These are phyloP conservation scores for Hycleus cichorii DNA, from an alignment of 1,140 invertebrate species.

Conservation along the genomic window DNA sequence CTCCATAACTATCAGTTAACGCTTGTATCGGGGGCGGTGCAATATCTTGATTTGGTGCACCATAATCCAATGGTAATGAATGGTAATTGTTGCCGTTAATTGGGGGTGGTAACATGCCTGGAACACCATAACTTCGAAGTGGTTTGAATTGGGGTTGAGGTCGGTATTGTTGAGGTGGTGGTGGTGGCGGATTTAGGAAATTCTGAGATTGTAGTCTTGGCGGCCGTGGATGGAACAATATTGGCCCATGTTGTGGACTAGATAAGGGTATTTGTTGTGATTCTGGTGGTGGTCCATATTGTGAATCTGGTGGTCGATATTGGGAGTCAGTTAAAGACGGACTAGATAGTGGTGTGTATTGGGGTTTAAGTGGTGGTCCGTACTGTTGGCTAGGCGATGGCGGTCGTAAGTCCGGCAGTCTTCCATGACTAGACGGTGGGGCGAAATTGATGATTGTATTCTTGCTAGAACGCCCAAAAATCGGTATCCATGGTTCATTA, in stretches of 20 bases:
- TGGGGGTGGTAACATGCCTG: conserved; percentile 1
- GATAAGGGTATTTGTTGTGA: conserved; percentile 12
- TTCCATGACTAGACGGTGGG: conserved; percentile 22
- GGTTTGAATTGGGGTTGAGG: no score
- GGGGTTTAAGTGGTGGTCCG: conserved; percentile 1
- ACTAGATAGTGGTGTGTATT: neutral
- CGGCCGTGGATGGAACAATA: no score
- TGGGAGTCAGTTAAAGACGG: conserved; percentile 2
- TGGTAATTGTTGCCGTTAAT: neutral
- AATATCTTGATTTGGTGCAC: no score
- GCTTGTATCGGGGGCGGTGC: conserved; percentile 10
- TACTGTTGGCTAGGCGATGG: conserved; percentile 13
- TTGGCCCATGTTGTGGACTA: no score
- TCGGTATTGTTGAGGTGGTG: neutral
- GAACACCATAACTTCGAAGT: no score
- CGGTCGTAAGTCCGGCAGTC: neutral
- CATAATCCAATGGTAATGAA: neutral
- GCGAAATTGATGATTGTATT: conserved; percentile 26
- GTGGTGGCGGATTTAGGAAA: conserved; percentile 1
- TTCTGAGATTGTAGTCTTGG: neutral
- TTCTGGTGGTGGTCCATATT: conserved; percentile 18
- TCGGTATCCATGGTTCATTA: conserved; percentile 68
- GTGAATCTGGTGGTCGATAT: conserved; percentile 11
- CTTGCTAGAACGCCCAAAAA: conserved; percentile 43
- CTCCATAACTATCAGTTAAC: conserved; percentile 22